Percentiles rank a stretch among this genome's conserved stretches.
Conservation (phyloP, 30 jellyfish, hydroid and myxozoan species). For the Nemopilema nomurai region DNA sequence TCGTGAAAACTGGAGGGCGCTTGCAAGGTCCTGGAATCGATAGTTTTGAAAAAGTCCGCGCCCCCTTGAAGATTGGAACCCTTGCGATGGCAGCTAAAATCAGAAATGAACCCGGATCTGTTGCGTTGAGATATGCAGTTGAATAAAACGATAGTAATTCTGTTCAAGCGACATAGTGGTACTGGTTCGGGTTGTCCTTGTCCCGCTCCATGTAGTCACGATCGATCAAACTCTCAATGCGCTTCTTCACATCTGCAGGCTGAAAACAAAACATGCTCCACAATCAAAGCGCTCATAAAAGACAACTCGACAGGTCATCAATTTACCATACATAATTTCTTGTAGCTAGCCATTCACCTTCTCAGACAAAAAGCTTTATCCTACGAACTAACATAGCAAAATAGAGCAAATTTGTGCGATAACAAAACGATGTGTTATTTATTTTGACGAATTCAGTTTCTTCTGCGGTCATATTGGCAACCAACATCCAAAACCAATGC, state of each 20-base stretch:
- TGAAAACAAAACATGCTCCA: slow-evolving; percentile 7
- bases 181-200: slow-evolving; percentile 93
- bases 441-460: too few relatives aligned
- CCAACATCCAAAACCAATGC: too few relatives aligned
- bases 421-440: too few relatives aligned
- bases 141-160: background rate
- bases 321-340: background rate
- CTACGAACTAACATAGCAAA: too few relatives aligned
- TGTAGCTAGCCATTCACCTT: too few relatives aligned
- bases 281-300: background rate
- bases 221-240: slow-evolving; percentile 95
- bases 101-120: background rate
- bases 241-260: slow-evolving; percentile 96
- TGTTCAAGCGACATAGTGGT: slow-evolving; percentile 86
- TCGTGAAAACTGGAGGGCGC: too few relatives aligned
- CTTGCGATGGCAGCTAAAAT: background rate
- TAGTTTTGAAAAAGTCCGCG: too few relatives aligned
- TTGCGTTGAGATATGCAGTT: background rate
- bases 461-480: too few relatives aligned
- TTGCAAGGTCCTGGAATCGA: too few relatives aligned
- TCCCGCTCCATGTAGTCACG: slow-evolving; percentile 98
- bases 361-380: too few relatives aligned
- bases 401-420: too few relatives aligned
- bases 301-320: background rate
- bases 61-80: background rate